phyloP scores from a whole-genome alignment of 2,888 invertebrate species.

The Cybosia mesomella region DNA sequence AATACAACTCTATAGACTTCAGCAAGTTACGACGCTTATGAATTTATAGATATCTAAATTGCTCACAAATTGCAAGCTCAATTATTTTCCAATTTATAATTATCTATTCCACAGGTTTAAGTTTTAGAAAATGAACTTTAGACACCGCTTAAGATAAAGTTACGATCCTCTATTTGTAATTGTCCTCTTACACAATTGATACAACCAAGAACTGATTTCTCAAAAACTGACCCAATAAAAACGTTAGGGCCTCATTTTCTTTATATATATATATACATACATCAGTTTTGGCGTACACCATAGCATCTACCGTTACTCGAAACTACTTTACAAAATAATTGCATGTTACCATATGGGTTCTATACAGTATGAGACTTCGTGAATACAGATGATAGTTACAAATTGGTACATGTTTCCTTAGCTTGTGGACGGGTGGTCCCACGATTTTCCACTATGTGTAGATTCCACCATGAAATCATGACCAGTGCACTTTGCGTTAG shows the following conservation, averaged over 20 bases:
- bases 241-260: neutral
- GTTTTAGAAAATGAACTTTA: slow-evolving; percentile 23
- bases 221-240: neutral
- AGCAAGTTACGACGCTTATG: slow-evolving; percentile 25
- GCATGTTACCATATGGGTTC: slow-evolving; percentile 1
- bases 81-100: slow-evolving; percentile 32
- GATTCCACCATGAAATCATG: neutral
- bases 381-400: slow-evolving; percentile 6
- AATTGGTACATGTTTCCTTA: slow-evolving; percentile 32
- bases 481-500: neutral
- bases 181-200: neutral
- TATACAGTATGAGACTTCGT: neutral
- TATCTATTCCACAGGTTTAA: slow-evolving; percentile 15
- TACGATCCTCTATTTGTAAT: slow-evolving; percentile 8
- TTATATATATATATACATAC: neutral
- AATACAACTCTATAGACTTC: slow-evolving; percentile 4
- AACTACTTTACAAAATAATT: slow-evolving; percentile 5
- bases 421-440: neutral
- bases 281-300: neutral
- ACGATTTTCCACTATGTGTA: neutral
- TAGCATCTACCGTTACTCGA: neutral
- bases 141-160: slow-evolving; percentile 17
- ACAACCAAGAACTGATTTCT: neutral
- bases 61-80: slow-evolving; percentile 19
- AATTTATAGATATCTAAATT: slow-evolving; percentile 28